Evolutionary conservation across 2,888 invertebrate species (phyloP), one percentile per base, ranked within the genome.

Genomic region (Lochmaea crataegi): DNA sequence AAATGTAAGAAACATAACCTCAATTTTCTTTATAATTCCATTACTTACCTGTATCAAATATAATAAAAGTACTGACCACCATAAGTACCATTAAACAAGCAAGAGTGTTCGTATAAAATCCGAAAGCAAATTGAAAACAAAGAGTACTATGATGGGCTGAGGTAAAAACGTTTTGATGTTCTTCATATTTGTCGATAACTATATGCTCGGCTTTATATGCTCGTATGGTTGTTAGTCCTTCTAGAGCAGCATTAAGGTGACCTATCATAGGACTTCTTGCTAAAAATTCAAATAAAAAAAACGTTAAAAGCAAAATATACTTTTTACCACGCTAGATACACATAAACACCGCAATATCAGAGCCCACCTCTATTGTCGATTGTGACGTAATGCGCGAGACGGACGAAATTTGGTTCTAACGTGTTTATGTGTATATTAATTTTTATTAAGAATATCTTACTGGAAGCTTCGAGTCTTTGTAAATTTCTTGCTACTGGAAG

Each of bases 221-320:
- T 75, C 86, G 79, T 60, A 87, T 85, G 12, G 85, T 86, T n/a
- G 85, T 82, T n/a, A 86, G 68, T 26, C 87, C 87, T 79, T 86
- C 86, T 5, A 87, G 72, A 5, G 86, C 83, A 14, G 87, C 82
- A 73, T 85, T 87, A 12, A 87, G 71, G 65, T 85, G 85, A 14
- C 86, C 86, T 51, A 86, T 76, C 72, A 86, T 80, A 4, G 87
- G 86, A 77, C 86, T 85, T 71, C 85, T 79, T 71, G 84, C 86
- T 86, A 73, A 74, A 84, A 82, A 73, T 12, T 22, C 16, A 42
- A 32, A 16, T 16, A n/a, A 10, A 57, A 16, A 51, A 26, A 51
- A 56, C 14, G 10, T 38, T 66, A 9, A 22, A 67, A 18, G 38
- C 38, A 16, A 11, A 32, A 5, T 2, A 32, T 32, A 32, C 2